Conservation (phyloP, 2,113 vertebrate genomes). For the Phodopus roborovskii region DNA sequence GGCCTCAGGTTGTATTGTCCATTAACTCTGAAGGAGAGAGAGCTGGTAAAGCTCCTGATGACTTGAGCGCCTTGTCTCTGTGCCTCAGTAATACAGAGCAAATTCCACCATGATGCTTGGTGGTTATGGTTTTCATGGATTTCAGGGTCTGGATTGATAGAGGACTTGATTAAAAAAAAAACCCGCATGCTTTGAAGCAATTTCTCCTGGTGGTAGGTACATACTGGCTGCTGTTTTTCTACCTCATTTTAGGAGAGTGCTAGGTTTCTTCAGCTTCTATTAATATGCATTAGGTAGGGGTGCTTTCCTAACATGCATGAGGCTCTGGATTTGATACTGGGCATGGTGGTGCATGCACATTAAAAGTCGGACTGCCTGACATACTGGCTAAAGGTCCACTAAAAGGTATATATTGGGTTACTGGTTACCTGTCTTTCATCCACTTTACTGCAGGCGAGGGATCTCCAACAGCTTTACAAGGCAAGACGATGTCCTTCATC, state of each 20-base stretch:
- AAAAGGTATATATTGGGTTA: slow-evolving; percentile 81
- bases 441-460: slow-evolving; percentile 96
- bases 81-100: not conserved
- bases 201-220: not conserved
- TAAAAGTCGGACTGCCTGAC: accelerated
- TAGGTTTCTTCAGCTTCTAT: not conserved
- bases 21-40: not conserved
- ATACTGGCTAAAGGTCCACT: not conserved
- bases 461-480: slow-evolving; percentile 97
- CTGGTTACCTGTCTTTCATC: slow-evolving; percentile 98
- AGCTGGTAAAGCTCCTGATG: not conserved
- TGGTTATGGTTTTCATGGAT: not conserved
- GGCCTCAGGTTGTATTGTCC: not conserved
- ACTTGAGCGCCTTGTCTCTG: not conserved
- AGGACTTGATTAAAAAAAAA: not conserved
- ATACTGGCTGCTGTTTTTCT: not conserved
- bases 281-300: no score
- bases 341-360: not conserved
- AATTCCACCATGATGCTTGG: not conserved
- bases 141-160: not conserved
- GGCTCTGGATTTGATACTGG: not conserved
- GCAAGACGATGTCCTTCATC: slow-evolving; percentile 98
- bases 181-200: not conserved
- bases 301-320: no score
- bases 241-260: not conserved